A percentile compares a stretch with the other conserved stretches of the same genome.
These are phyloP conservation scores for Hemiprocne comata DNA, from an alignment of 2,113 vertebrate species.

Conservation along the genomic window DNA sequence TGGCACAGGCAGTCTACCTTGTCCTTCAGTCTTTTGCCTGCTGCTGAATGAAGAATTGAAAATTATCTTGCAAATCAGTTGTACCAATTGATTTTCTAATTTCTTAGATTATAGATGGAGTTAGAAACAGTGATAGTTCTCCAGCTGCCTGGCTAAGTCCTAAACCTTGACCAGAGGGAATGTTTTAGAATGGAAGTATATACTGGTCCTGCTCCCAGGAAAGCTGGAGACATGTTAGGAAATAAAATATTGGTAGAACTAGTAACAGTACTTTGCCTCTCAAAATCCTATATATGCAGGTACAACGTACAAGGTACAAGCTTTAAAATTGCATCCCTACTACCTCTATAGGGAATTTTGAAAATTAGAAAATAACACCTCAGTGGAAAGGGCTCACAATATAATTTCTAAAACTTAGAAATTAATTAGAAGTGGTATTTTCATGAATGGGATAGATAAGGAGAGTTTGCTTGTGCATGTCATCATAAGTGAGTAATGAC, in stretches of 20 bases:
- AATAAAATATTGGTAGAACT: not conserved
- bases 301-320: not conserved
- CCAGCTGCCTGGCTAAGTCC: not conserved
- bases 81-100: not conserved
- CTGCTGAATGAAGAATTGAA: not conserved
- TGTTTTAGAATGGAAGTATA: not conserved
- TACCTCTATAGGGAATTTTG: not conserved
- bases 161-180: not conserved
- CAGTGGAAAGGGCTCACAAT: not conserved
- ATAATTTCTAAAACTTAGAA: not conserved
- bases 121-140: not conserved
- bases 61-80: not conserved
- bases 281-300: not conserved
- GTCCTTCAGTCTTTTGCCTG: not conserved
- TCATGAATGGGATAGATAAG: not conserved
- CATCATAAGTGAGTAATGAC: not conserved
- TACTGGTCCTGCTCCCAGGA: not conserved
- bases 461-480: not conserved
- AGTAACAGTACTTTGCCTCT: not conserved
- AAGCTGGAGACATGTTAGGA: not conserved
- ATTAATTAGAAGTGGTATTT: not conserved
- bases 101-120: not conserved
- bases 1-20: not conserved
- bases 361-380: not conserved
- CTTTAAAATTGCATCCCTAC: not conserved